phyloP scores from a whole-genome alignment of 2,888 invertebrate species.

The Catonia carolina region DNA sequence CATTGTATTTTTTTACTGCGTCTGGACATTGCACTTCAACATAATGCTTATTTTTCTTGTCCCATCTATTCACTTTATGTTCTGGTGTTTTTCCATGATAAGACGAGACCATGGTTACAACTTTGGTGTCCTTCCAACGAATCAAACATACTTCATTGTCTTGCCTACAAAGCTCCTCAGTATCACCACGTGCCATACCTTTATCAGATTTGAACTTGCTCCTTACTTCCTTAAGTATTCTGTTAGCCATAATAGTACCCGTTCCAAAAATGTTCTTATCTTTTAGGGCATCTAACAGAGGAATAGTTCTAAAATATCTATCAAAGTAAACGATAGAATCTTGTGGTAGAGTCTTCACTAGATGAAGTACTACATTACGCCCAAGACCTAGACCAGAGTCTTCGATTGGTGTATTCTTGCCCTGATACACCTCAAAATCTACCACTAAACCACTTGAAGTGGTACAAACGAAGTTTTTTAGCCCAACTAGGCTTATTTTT shows the following conservation, averaged over 20 bases:
- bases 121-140: slow-evolving; percentile 1
- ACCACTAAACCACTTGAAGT: not conserved
- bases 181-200: not conserved
- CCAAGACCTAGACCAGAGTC: slow-evolving; percentile 7
- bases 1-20: slow-evolving; percentile 4
- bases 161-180: not conserved
- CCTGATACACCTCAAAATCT: slow-evolving; percentile 1
- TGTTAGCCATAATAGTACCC: not conserved
- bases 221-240: not conserved
- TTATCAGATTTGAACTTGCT: slow-evolving; percentile 7
- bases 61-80: not conserved
- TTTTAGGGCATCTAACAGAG: slow-evolving; percentile 2
- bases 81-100: not conserved
- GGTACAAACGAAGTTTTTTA: no score
- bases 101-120: slow-evolving; percentile 2
- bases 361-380: slow-evolving; percentile 1
- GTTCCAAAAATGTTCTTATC: not conserved
- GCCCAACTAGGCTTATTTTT: slow-evolving; percentile 12
- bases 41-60: not conserved
- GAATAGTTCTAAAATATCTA: slow-evolving; percentile 7
- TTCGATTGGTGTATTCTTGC: not conserved
- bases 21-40: not conserved
- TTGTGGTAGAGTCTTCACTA: slow-evolving; percentile 3
- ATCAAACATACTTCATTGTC: slow-evolving; percentile 5
- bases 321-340: slow-evolving; percentile 2